A percentile compares a stretch with the other conserved stretches of the same genome.
phyloP scores from a whole-genome alignment of 2,113 vertebrate genomes.

The Paracanthobrama guichenoti region DNA sequence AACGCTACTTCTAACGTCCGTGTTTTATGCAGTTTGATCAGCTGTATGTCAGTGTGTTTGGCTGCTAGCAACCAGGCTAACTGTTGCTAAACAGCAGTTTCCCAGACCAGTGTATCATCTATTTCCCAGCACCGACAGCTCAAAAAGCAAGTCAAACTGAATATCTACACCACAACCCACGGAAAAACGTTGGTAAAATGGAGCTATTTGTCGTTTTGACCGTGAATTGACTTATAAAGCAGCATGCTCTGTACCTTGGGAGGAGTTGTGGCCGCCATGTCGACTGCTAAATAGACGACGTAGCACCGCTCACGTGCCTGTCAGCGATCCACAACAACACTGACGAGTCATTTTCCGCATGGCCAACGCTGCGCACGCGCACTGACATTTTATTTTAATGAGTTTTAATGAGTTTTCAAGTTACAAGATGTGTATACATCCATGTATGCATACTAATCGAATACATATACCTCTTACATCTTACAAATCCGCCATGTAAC shows the following conservation, averaged over 20 bases:
- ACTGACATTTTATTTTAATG: neutral
- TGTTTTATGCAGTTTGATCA: slow-evolving; percentile 9
- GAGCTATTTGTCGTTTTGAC: neutral
- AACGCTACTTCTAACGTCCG: neutral
- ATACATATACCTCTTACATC: neutral
- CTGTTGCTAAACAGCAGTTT: slow-evolving; percentile 44
- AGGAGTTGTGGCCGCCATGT: slow-evolving; percentile 83
- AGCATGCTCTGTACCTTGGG: slow-evolving; percentile 80
- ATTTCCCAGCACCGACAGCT: neutral
- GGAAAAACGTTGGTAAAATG: neutral
- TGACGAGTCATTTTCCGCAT: slow-evolving; percentile 74
- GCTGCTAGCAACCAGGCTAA: slow-evolving; percentile 29
- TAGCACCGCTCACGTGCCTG: slow-evolving; percentile 82
- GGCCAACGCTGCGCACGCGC: slow-evolving; percentile 52
- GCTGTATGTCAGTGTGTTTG: slow-evolving; percentile 8
- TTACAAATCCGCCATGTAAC: neutral
- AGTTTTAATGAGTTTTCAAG: neutral
- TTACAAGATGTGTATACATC: neutral
- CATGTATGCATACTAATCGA: neutral
- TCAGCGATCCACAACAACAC: slow-evolving; percentile 73
- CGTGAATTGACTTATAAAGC: neutral
- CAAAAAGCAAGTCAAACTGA: neutral
- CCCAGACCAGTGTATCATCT: neutral
- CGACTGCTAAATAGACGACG: slow-evolving; percentile 80
- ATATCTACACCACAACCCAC: neutral